Evolutionary conservation across 2,797 vertebrate species (phyloP).

Genomic region (Danio aesculapii): DNA sequence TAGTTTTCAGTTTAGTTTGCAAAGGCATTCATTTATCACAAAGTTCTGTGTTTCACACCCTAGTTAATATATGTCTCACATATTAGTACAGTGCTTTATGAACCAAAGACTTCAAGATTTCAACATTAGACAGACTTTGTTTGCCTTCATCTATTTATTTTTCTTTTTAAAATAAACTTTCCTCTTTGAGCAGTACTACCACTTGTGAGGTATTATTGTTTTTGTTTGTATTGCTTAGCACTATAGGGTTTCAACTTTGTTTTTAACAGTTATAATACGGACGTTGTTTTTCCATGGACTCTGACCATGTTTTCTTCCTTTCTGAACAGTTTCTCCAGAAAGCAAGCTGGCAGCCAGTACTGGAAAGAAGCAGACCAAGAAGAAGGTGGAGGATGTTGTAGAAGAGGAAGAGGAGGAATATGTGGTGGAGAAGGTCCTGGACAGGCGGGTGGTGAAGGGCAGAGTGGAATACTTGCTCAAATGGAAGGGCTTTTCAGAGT

Average conservation of each 20-base stretch:
- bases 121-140: neutral
- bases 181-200: neutral
- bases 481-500: constrained; percentile 98
- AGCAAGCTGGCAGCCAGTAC: constrained; percentile 87
- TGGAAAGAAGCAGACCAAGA: constrained; percentile 94
- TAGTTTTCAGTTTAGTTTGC: neutral
- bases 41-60: neutral
- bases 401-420: constrained; percentile 97
- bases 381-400: constrained; percentile 91
- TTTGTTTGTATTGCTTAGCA: neutral
- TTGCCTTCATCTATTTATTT: neutral
- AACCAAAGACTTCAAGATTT: neutral
- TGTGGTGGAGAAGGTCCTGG: constrained; percentile 96
- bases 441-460: constrained; percentile 94
- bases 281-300: neutral
- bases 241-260: neutral
- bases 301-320: neutral
- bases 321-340: constrained; percentile 66
- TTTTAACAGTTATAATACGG: neutral
- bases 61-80: neutral
- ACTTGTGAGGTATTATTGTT: neutral
- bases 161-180: neutral
- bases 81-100: neutral
- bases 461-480: constrained; percentile 96
- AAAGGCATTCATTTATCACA: neutral